These are phyloP conservation scores for Apoderus coryli DNA, from an alignment of 2,888 invertebrate genomes.

Conservation along the genomic window DNA sequence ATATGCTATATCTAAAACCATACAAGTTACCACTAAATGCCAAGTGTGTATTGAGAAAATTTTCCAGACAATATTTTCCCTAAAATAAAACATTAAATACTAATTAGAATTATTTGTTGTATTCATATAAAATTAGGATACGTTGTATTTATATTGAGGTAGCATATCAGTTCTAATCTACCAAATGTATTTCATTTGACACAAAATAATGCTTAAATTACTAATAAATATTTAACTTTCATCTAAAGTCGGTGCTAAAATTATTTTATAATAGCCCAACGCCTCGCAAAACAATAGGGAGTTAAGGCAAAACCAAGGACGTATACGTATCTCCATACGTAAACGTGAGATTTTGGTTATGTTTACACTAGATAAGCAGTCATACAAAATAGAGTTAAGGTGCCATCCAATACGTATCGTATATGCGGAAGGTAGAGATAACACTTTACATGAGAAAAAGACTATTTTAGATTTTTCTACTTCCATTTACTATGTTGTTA, in stretches of 20 bases:
- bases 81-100: not conserved
- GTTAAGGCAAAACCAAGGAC: no score
- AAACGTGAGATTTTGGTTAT: no score
- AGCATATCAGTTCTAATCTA: constrained; percentile 4
- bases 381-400: no score
- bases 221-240: constrained; percentile 6
- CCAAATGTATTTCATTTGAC: not conserved
- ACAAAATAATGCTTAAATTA: not conserved
- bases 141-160: constrained; percentile 4
- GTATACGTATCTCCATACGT: no score
- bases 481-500: no score
- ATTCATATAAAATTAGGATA: constrained; percentile 5
- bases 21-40: constrained; percentile 7
- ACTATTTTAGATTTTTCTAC: no score
- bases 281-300: constrained; percentile 8
- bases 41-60: constrained; percentile 8
- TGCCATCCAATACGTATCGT: no score
- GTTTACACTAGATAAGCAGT: no score
- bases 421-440: no score
- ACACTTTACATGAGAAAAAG: no score
- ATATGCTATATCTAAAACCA: constrained; percentile 8
- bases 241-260: constrained; percentile 7
- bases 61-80: not conserved
- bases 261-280: constrained; percentile 7
- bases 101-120: constrained; percentile 3